Conservation (phyloP, 2,113 vertebrate genomes). For the Lophura nycthemera region DNA sequence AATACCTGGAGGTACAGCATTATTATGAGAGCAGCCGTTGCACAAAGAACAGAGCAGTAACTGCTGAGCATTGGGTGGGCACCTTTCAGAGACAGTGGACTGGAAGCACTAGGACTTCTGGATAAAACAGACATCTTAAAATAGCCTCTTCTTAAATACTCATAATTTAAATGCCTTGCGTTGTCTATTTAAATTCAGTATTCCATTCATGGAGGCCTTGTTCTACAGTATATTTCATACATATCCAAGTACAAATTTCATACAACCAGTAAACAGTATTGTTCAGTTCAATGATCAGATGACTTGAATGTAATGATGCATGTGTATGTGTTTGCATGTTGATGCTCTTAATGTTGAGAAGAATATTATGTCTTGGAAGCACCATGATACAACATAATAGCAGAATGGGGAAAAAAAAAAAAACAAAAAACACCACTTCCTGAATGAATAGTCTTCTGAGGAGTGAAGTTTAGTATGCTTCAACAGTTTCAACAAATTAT, state of each 20-base stretch:
- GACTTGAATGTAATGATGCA: background rate
- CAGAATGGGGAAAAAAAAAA: background rate
- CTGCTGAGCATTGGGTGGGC: background rate
- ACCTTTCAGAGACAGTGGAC: background rate
- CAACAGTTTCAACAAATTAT: background rate
- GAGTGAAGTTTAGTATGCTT: conserved; percentile 1
- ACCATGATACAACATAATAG: background rate
- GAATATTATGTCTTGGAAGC: background rate
- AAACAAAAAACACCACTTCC: background rate
- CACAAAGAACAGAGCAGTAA: background rate
- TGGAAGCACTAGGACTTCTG: background rate
- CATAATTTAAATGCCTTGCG: background rate
- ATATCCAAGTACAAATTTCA: no score
- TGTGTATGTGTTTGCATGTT: background rate
- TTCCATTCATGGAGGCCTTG: background rate
- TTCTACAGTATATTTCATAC: background rate
- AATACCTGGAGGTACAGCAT: background rate
- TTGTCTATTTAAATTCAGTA: background rate
- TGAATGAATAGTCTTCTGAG: background rate
- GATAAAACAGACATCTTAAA: background rate
- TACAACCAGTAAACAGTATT: background rate
- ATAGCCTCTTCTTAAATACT: background rate
- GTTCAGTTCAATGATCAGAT: background rate
- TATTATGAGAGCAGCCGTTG: background rate
- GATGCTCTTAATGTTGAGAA: background rate